phyloP scores from a whole-genome alignment of 2,113 vertebrate genomes.

The Colaptes auratus region DNA sequence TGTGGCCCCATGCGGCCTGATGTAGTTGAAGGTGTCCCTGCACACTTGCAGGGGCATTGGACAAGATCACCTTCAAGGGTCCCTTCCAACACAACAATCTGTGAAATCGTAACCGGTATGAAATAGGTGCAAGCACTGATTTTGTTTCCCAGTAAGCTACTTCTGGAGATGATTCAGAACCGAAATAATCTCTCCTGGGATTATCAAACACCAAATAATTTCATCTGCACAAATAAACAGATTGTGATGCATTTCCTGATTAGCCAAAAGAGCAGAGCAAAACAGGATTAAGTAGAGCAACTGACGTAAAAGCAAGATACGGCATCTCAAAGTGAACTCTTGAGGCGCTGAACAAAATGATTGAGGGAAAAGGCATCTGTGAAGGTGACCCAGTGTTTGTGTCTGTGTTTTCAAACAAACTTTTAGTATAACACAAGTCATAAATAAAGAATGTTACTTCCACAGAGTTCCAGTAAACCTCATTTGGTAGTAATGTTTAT shows the following conservation, averaged over 20 bases:
- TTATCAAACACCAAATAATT: slow-evolving; percentile 1
- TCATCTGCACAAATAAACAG: slow-evolving; percentile 7
- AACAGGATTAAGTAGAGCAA: not conserved
- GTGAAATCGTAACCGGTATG: not conserved
- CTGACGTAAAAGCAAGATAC: not conserved
- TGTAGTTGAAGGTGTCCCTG: no score
- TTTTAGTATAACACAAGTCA: not conserved
- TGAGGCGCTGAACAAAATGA: not conserved
- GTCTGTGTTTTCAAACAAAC: not conserved
- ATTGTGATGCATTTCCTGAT: slow-evolving; percentile 19
- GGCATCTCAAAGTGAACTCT: not conserved
- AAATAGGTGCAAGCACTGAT: not conserved
- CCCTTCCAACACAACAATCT: no score
- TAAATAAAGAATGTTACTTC: not conserved
- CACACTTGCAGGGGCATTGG: no score
- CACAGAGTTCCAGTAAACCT: not conserved
- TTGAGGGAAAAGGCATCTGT: not conserved
- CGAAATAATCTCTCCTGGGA: not conserved
- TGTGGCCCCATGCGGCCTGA: no score
- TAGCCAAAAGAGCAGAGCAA: not conserved
- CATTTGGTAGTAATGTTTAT: not conserved
- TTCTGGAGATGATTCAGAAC: not conserved
- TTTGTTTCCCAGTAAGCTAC: not conserved
- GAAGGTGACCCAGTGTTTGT: not conserved
- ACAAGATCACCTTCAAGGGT: no score